Evolutionary conservation across 2,113 vertebrate genomes (phyloP), one percentile per base, ranked within the genome.

Genomic region (Tachysurus vachellii): DNA sequence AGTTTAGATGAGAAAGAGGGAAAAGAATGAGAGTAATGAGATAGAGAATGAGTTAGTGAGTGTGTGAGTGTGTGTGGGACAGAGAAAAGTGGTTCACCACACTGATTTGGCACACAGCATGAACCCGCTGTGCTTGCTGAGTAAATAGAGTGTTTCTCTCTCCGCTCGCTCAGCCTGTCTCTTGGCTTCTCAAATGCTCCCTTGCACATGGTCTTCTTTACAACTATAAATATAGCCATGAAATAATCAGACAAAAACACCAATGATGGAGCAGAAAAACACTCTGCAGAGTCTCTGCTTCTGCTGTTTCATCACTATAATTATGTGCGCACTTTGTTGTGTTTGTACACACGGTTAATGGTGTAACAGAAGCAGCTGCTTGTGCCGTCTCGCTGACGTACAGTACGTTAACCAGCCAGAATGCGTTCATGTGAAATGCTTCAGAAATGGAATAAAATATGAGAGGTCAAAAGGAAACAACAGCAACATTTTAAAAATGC

Each of bases 311-410:
- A 88, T 82, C 44, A 86, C 85, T 88, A 75, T 89, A 87, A 91
- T 90, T 89, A 88, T 82, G 80, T 80, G 44, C 59, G 71, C 66
- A 50, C 83, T 71, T 68, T 87, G 66, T 89, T 88, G 87, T 90
- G 87, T 87, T 86, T 89, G 88, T 85, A 88, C 86, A 85, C 71
- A 85, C 80, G 71, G 84, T 70, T 89, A 89, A 90, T 77, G 70
- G 88, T 90, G 89, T 90, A 88, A 80, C 68, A 88, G 88, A 91
- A 88, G 88, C 44, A 50, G 73, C 90, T 86, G 90, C 62, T 86
- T 85, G 87, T 88, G 83, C 44, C 44, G 57, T 83, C 76, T 86
- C 64, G 81, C 84, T 89, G 85, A 87, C 53, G 76, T 87, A 76
- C 62, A 71, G 71, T 68, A 71, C 31, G 79, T 85, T 85, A 73